Base-by-base conservation (phyloP, 2,797 vertebrate species). In the Syndactyla subalaris region DNA sequence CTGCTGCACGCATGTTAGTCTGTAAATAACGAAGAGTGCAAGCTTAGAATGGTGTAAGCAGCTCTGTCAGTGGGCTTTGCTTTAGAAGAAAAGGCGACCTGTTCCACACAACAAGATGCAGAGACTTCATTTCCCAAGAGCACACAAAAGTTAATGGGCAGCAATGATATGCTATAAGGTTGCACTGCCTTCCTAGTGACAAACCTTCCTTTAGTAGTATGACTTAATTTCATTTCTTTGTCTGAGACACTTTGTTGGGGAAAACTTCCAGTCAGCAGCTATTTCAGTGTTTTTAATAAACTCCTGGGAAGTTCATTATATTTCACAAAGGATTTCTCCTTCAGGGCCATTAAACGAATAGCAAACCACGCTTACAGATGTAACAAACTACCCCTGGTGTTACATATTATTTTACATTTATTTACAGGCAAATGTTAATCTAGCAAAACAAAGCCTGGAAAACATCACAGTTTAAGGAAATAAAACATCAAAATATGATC, bases 301-400 rank as follows among this genome's bases (percentile, higher is more conserved):
- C 66, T 29, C 29, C 14, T 32, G 6, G 4, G 46, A 43, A 83
- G 11, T 78, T 92, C 36, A 93, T 81, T 79, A 6, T 27, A 51
- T 66, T 81, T 78, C 26, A 93, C 38, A 79, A 87, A 79, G 32
- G 36, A 89, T 71, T 92, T 92, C 51, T 72, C 75, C 70, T 88
- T 72, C 52, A 73, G 26, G 45, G 39, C 48, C 82, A 88, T 57
- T 95, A 85, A 96, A 92, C 73, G 23, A 55, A 76, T 86, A 95
- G 79, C 65, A 89, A 62, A 88, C 71, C 46, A 67, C 94, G 74
- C 67, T 88, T 71, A 82, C 81, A 95, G 85, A 55, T 89, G 85
- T 83, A 96, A 89, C 41, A 91, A 94, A 32, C 52, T 90, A 89
- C 9, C 75, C 91, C 85, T 86, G 68, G 66, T 85, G n/a, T 71